Evolutionary conservation across 2,888 invertebrate species (phyloP), one percentile per base, ranked within the genome.

Genomic region (Thecocarcelia acutangulata): DNA sequence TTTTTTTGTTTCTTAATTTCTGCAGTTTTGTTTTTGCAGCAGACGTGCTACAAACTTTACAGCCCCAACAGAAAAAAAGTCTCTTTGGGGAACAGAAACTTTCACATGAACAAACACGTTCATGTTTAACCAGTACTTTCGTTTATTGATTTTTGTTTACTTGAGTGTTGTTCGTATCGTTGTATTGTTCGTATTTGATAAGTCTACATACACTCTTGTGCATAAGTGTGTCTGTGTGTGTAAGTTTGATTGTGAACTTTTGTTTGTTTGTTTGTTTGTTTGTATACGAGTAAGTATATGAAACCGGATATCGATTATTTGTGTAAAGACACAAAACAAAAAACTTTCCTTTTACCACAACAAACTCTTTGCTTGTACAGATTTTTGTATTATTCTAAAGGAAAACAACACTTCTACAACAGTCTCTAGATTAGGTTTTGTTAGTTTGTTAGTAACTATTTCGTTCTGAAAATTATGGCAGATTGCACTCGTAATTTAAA

Each of bases 241-340:
- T n/a, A 13, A 24, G 15, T 24, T 8, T 46, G 64, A 2, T 1
- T 59, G 9, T 44, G n/a, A n/a, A n/a, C n/a, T n/a, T n/a, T n/a
- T n/a, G 17, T n/a, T 3, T 46, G 11, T 15, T n/a, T 13, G 0
- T 15, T 15, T 17, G 15, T 13, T n/a, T 46, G 9, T 44, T 2
- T 42, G 8, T 21, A 5, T 44, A 9, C 42, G 4, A 5, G 1
- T 52, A 11, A 17, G 4, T 21, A 9, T 12, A 12, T 52, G 6
- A 40, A 46, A 54, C 72, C 78, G 78, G 78, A 79, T 79, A 79
- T 79, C 46, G 78, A 79, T 79, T 73, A 66, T 59, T 63, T 79
- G 50, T 52, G 19, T 33, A 33, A 33, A 24, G 24, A 33, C 17
- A 44, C 63, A 64, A 6, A 15, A 42, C 52, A 33, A 73, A 54